A percentile compares a stretch with the other conserved stretches of the same genome.
phyloP scores from a whole-genome alignment of 1,140 invertebrate species.

The Pachypeltis micranthus region DNA sequence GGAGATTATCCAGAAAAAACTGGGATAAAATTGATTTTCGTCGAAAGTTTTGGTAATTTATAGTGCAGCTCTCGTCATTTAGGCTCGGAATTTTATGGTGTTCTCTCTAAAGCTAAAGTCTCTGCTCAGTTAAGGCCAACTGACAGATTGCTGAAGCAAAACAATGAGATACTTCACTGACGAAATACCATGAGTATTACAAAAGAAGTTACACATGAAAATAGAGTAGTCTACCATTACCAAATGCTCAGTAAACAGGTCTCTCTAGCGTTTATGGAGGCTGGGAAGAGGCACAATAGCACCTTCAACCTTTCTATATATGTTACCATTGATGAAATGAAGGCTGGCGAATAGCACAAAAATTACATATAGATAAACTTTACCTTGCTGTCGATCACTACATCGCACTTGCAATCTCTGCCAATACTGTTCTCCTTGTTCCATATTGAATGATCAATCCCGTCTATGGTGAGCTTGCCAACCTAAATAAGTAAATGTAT shows the following conservation, averaged over 20 bases:
- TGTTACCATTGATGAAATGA: not conserved
- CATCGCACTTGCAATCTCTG: constrained; percentile 14
- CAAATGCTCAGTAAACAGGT: not conserved
- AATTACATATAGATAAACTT: constrained; percentile 12
- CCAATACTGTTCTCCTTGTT: constrained; percentile 19
- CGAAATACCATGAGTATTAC: too few species aligned
- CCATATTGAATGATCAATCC: constrained; percentile 8
- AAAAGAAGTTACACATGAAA: not conserved
- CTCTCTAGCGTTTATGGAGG: not conserved
- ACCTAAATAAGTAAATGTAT: too few species aligned
- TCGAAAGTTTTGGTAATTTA: too few species aligned
- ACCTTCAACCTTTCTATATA: not conserved
- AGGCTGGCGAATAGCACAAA: not conserved
- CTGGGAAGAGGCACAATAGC: too few species aligned
- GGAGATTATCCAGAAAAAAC: too few species aligned
- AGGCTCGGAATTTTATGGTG: too few species aligned
- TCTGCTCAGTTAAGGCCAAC: too few species aligned
- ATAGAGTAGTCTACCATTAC: not conserved
- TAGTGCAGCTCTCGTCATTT: too few species aligned
- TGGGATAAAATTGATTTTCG: too few species aligned
- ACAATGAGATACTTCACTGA: too few species aligned
- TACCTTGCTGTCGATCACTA: constrained; percentile 89
- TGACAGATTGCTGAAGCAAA: too few species aligned
- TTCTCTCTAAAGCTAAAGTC: too few species aligned
- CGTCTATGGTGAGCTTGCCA: constrained; percentile 8